Conservation (phyloP, 2,113 vertebrate species). For the Callospermophilus lateralis region DNA sequence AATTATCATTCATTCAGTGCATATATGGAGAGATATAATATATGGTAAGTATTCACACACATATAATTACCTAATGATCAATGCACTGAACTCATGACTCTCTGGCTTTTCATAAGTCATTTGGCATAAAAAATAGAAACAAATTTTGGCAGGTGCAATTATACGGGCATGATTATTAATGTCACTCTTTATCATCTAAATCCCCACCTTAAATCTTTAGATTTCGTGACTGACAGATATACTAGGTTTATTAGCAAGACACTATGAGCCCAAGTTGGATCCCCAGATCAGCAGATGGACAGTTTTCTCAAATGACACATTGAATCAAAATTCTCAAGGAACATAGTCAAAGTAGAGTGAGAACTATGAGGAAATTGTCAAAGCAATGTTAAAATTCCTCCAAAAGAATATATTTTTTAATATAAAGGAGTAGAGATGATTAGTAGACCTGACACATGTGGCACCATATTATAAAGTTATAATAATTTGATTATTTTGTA, state of each 20-base stretch:
- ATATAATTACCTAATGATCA: not conserved
- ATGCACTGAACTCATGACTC: not conserved
- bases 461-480: not conserved
- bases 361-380: not conserved
- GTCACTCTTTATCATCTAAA: constrained; percentile 27
- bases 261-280: not conserved
- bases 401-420: not conserved
- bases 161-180: constrained; percentile 22
- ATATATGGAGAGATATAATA: not conserved
- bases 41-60: not conserved
- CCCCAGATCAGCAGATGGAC: not conserved
- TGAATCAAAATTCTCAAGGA: constrained; percentile 20
- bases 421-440: not conserved
- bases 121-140: constrained; percentile 21
- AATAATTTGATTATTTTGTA: constrained; percentile 12
- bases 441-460: not conserved
- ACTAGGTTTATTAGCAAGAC: not conserved
- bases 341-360: not conserved
- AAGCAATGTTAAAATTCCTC: not conserved
- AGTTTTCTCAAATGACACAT: not conserved
- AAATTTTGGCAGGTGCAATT: not conserved
- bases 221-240: not conserved
- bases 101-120: not conserved
- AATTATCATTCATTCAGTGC: not conserved
- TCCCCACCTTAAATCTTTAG: not conserved